Conservation (phyloP, 2,113 vertebrate species). For the Anthoscopus minutus region DNA sequence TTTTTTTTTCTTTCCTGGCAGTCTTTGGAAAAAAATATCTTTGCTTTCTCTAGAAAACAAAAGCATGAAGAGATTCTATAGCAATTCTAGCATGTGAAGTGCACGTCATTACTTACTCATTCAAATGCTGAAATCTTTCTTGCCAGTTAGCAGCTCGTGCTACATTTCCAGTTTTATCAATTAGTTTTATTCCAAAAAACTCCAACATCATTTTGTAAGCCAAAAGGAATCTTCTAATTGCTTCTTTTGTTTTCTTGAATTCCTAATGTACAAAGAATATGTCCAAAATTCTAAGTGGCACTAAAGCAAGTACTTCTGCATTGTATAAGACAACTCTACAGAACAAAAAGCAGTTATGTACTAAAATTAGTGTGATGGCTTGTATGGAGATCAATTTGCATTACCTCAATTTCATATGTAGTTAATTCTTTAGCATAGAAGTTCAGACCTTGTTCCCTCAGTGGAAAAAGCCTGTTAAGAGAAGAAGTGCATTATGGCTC, state of each 20-base stretch:
- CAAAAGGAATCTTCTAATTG: constrained; percentile 87
- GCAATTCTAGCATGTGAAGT: background rate
- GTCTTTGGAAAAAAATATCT: background rate
- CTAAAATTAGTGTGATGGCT: background rate
- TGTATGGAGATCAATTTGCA: background rate
- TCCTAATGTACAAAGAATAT: constrained; percentile 73
- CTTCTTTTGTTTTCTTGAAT: constrained; percentile 96
- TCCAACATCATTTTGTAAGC: constrained; percentile 97
- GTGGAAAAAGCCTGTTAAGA: constrained; percentile 88
- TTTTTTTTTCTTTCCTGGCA: background rate
- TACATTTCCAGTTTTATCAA: constrained; percentile 92
- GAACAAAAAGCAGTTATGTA: background rate
- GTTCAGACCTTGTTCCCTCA: constrained; percentile 97
- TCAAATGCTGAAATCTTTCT: constrained; percentile 94
- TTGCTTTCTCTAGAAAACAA: background rate
- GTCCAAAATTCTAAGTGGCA: background rate
- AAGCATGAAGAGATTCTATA: background rate
- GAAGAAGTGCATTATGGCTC: background rate
- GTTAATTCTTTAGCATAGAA: constrained; percentile 98
- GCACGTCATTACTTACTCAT: constrained; percentile 81
- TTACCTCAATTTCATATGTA: constrained; percentile 98
- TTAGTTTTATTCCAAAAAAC: constrained; percentile 93
- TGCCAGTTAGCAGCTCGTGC: constrained; percentile 89
- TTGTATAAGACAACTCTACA: background rate
- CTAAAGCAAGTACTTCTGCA: background rate